These are phyloP conservation scores for Molossus alvarezi DNA, from an alignment of 2,797 vertebrate genomes.

Conservation along the genomic window DNA sequence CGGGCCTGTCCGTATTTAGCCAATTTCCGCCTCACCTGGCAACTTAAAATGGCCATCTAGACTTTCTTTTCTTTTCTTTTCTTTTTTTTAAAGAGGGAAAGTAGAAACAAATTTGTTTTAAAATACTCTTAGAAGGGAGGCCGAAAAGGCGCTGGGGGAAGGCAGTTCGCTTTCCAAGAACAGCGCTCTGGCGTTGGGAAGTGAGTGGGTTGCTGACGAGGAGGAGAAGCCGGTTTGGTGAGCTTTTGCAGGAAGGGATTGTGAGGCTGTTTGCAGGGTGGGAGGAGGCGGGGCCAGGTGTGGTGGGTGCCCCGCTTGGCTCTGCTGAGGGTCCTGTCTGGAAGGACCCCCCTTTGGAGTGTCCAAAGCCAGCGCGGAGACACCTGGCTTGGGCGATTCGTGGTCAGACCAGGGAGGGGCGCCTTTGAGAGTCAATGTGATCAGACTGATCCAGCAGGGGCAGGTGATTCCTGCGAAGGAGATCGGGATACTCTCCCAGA, in stretches of 20 bases:
- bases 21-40: background rate
- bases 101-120: background rate
- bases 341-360: background rate
- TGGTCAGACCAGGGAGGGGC: background rate
- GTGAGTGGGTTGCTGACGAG: background rate
- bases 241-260: background rate
- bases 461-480: background rate
- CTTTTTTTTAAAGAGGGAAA: conserved; percentile 21
- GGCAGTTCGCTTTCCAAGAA: background rate
- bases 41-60: background rate
- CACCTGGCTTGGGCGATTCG: background rate
- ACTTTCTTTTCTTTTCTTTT: background rate
- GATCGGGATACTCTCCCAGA: background rate
- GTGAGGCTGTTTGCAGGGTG: accelerated
- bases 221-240: background rate
- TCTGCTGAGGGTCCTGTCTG: background rate
- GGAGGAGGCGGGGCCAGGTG: background rate
- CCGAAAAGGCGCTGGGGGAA: background rate
- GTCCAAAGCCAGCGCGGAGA: background rate
- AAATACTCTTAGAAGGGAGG: background rate
- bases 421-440: background rate
- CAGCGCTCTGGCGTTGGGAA: accelerated
- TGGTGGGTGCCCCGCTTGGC: too few relatives aligned
- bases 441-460: background rate
- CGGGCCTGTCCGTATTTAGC: background rate